Base-by-base conservation (phyloP, 1,140 invertebrate species). In the Doryteuthis pealeii region DNA sequence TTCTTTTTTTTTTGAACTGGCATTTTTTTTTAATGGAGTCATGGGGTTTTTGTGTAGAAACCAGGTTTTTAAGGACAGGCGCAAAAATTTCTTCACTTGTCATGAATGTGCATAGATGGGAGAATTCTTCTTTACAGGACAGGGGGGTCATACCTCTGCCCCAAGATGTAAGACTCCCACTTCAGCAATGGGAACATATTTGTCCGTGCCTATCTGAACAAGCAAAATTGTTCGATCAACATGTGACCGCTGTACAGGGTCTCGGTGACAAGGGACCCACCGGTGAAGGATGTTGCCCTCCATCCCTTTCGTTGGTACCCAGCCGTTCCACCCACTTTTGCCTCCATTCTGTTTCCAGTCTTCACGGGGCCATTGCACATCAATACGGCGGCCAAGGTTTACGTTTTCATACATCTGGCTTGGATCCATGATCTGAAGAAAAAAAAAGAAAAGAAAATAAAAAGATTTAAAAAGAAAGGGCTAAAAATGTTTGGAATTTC, bases 101-200 rank as follows among this genome's bases (percentile, higher is more conserved):
- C 35, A 40, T 40, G 35, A 40, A 40, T 3, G 35, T 40, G 35
- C 3, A 3, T 5, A 10, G 35, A 5, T 10, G 10, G 35, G 10
- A 10, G 35, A 10, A 3, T 5, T 40, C 4, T 3, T 40, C 3
- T 10, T 40, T 5, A 40, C 10, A 40, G 10, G 35, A 40, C 35
- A 40, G 3, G 10, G 35, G 6, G 40, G 72, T 81, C 79, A 86
- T 28, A 93, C 92, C 86, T 93, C 93, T 69, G 92, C 92, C 26
- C 92, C 92, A 33, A 93, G 87, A 85, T 95, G 93, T 77, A 93
- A 75, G 0, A 97, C 92, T 67, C 95, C 95, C 83, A 91, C 91
- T 86, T 97, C 95, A 0, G 94, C 94, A 74, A 98, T 95, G 26
- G 96, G 96, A 71, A 98, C 95, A 88, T 92, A 97, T 79, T 93